Evolutionary conservation across 2,113 vertebrate genomes (phyloP).

Genomic region (Lota lota): DNA sequence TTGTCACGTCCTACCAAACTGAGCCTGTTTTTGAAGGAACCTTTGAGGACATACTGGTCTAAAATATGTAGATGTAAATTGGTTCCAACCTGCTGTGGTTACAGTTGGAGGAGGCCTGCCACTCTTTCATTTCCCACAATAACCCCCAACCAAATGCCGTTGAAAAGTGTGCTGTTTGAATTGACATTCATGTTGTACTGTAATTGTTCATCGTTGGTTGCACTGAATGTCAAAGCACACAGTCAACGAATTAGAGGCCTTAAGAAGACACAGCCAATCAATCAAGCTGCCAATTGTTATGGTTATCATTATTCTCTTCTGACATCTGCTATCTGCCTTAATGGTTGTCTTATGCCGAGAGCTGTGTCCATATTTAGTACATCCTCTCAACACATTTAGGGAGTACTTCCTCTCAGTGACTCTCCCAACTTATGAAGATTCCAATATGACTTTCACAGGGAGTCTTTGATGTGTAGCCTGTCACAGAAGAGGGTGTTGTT

Average conservation of each 20-base stretch:
- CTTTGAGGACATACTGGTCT: conserved; percentile 10
- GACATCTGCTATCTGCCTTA: conserved; percentile 36
- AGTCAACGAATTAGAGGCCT: conserved; percentile 43
- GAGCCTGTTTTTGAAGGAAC: too few species aligned
- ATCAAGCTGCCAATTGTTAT: conserved; percentile 37
- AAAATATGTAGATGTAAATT: neutral
- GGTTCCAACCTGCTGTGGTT: too few species aligned
- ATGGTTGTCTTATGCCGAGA: conserved; percentile 20
- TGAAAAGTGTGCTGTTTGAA: neutral
- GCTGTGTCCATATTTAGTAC: neutral
- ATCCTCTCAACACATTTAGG: neutral
- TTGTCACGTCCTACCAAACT: neutral
- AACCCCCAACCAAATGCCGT: too few species aligned
- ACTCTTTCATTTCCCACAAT: too few species aligned
- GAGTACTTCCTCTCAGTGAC: too few species aligned
- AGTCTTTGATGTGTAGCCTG: too few species aligned
- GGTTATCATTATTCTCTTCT: conserved; percentile 15
- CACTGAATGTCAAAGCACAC: conserved; percentile 29
- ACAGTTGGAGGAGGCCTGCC: too few species aligned
- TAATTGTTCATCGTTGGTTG: conserved; percentile 13
- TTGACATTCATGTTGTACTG: conserved; percentile 1
- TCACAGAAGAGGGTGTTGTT: too few species aligned
- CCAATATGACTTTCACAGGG: too few species aligned
- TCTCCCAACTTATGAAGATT: too few species aligned
- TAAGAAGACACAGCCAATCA: conserved; percentile 33